Evolutionary conservation across 2,113 vertebrate species (phyloP).

Genomic region (Oreocharis arfaki): DNA sequence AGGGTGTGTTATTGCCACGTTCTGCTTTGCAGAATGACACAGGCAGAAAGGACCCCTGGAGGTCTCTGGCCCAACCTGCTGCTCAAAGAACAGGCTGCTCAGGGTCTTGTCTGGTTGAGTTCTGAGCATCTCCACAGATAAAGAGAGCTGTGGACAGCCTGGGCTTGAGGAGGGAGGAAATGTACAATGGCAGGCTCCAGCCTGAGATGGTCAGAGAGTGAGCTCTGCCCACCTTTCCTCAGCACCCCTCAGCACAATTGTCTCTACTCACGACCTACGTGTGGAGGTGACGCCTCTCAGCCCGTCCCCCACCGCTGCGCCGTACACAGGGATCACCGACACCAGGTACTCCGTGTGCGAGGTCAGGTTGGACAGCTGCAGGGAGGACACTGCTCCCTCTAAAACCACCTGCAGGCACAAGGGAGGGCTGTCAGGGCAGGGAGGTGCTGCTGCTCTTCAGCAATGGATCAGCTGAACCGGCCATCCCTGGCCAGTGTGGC

Average conservation of each 20-base stretch:
- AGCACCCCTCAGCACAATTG: accelerated
- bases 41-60: neutral
- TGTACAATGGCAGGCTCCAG: neutral
- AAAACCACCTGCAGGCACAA: conserved; percentile 76
- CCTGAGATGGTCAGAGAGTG: neutral
- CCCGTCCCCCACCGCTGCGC: conserved; percentile 67
- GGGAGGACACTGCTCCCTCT: conserved; percentile 70
- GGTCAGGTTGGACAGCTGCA: conserved; percentile 76
- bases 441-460: neutral
- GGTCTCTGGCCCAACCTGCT: neutral
- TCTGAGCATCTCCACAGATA: neutral
- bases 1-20: neutral
- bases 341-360: conserved; percentile 84
- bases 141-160: neutral
- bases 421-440: neutral
- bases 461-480: accelerated
- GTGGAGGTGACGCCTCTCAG: conserved; percentile 85
- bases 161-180: neutral
- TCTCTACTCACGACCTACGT: conserved; percentile 68
- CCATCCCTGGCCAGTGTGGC: neutral
- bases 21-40: neutral
- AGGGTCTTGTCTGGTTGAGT: neutral
- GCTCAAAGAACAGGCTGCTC: neutral
- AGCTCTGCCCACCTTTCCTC: neutral
- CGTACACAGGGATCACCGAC: conserved; percentile 83